Evolutionary conservation across 1,140 invertebrate species (phyloP).

Genomic region (Sweltsa coloradensis): DNA sequence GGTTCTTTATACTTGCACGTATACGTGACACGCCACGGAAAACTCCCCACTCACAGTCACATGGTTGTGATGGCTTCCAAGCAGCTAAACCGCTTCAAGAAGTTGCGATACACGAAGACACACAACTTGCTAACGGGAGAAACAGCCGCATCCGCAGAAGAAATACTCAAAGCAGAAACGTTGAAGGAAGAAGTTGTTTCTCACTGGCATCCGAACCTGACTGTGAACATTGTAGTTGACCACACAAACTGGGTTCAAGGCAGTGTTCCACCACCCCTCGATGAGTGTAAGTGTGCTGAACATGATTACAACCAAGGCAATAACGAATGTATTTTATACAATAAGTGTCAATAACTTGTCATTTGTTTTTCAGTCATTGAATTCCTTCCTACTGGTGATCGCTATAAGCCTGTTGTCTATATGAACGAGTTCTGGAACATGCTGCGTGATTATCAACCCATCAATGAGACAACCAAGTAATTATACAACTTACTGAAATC

Average conservation of each 20-base stretch:
- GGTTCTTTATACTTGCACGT: constrained; percentile 89
- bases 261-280: constrained; percentile 77
- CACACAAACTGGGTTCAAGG: constrained; percentile 88
- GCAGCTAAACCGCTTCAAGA: constrained; percentile 88
- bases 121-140: constrained; percentile 92
- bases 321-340: neutral
- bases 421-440: constrained; percentile 99
- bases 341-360: neutral
- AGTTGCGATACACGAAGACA: constrained; percentile 74
- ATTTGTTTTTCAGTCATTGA: constrained; percentile 51
- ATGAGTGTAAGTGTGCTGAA: constrained; percentile 57
- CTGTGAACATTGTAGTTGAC: constrained; percentile 89
- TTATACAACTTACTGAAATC: no score
- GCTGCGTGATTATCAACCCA: constrained; percentile 85
- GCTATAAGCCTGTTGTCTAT: constrained; percentile 92
- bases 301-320: neutral
- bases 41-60: constrained; percentile 50
- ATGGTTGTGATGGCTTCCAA: constrained; percentile 65
- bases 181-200: constrained; percentile 82
- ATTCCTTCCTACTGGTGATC: constrained; percentile 67
- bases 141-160: constrained; percentile 61
- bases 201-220: constrained; percentile 99
- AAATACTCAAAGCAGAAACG: constrained; percentile 66
- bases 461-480: constrained; percentile 73
- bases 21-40: constrained; percentile 70